Base-by-base conservation (phyloP, 1,140 invertebrate species). In the Pararge aegeria region DNA sequence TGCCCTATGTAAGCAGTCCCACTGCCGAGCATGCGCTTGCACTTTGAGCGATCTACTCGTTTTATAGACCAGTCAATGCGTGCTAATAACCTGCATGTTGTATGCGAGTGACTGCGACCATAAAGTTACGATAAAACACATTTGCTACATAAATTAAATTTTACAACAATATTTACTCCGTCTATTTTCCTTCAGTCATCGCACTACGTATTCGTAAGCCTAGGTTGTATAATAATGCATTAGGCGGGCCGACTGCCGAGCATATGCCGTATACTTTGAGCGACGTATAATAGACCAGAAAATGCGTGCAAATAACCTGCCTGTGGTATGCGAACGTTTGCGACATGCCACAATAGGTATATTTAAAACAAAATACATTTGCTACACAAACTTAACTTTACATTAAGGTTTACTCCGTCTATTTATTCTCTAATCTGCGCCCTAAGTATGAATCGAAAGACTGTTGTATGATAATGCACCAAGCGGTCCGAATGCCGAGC, bases 251-350 rank as follows among this genome's bases (percentile, higher is more conserved):
- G 13, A 52, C 27, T 27, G 37, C 54, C 34, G 38, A 54, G 55
- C 55, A 59, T 72, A 68, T 68, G 66, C 67, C 72, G 66, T 70
- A 67, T 70, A 65, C 55, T 68, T 63, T 58, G 60, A 68, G 62
- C 66, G 70, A 73, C 73, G 77, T 75, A 80, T 83, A 78, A 80
- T 75, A 70, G 70, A 55, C 13, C 68, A 74, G 66, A 86, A 80
- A 82, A 86, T 85, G 73, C 70, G 78, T 78, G 78, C 73, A 77
- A 78, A 83, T 77, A 83, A 85, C 82, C 80, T 75, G 74, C 40
- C 61, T 42, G 46, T 64, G 78, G 70, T 73, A 80, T 80, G 80
- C 66, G 67, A 29, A 1, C 21, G 19, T 19, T 53, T 44, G 40
- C 53, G 21, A 44, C 52, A 15, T 54, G 52, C 52, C 15, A 54